Evolutionary conservation across 2,888 invertebrate species (phyloP).

Genomic region (Hypselothyrea guttata): DNA sequence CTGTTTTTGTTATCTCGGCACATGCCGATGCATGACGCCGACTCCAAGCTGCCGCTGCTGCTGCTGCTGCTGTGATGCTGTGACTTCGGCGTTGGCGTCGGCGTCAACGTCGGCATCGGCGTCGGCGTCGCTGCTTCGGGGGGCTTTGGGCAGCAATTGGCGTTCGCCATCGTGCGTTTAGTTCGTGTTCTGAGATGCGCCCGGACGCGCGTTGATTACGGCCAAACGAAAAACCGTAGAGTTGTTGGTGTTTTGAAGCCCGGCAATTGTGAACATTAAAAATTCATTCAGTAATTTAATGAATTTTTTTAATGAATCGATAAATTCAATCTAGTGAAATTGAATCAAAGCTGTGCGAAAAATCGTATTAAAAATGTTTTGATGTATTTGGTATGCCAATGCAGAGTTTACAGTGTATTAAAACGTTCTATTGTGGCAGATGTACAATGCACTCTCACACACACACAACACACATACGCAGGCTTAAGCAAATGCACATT

Average conservation of each 20-base stretch:
- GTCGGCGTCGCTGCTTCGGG: slow-evolving; percentile 47
- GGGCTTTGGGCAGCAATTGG: slow-evolving; percentile 28
- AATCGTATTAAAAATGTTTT: slow-evolving; percentile 11
- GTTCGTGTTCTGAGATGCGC: slow-evolving; percentile 81
- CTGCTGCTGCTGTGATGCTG: slow-evolving; percentile 30
- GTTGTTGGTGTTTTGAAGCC: slow-evolving; percentile 22
- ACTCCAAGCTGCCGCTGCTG: slow-evolving; percentile 45
- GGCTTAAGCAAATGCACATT: slow-evolving; percentile 14
- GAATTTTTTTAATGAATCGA: neutral
- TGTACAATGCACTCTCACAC: slow-evolving; percentile 31
- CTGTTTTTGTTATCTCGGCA: slow-evolving; percentile 72
- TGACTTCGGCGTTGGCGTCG: slow-evolving; percentile 16
- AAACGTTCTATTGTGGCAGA: slow-evolving; percentile 50
- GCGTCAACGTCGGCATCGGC: slow-evolving; percentile 21
- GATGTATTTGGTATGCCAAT: slow-evolving; percentile 10
- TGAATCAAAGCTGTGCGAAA: slow-evolving; percentile 6
- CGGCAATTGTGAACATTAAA: slow-evolving; percentile 42
- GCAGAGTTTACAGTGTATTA: neutral
- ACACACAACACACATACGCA: slow-evolving; percentile 4
- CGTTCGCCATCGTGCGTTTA: slow-evolving; percentile 55
- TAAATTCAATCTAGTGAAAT: neutral
- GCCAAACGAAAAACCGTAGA: slow-evolving; percentile 30
- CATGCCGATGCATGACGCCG: slow-evolving; percentile 26
- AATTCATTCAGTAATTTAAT: slow-evolving; percentile 6
- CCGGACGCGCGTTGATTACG: slow-evolving; percentile 75